Percentiles rank a stretch among this genome's conserved stretches.
phyloP scores from a whole-genome alignment of 37 sponge, comb jelly and placozoan genomes.

The Bolinopsis microptera region DNA sequence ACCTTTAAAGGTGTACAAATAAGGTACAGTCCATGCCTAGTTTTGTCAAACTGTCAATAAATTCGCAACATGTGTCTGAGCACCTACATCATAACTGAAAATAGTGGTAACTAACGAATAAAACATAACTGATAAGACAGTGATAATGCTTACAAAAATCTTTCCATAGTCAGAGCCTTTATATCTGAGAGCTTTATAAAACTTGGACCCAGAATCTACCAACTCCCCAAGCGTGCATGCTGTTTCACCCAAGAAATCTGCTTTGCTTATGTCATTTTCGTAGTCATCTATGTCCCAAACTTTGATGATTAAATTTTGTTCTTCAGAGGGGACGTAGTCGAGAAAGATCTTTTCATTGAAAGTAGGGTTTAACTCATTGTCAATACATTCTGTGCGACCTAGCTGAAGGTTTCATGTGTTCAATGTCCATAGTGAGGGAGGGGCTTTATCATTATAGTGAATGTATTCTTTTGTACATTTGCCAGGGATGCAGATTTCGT shows the following conservation, averaged over 20 bases:
- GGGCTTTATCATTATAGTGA: too few species aligned
- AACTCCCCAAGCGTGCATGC: slow-evolving; percentile 69
- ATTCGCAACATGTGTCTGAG: too few species aligned
- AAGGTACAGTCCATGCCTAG: too few species aligned
- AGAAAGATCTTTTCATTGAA: slow-evolving; percentile 71
- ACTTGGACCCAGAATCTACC: slow-evolving; percentile 7
- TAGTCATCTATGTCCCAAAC: slow-evolving; percentile 82
- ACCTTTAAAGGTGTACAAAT: too few species aligned
- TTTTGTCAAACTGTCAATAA: too few species aligned
- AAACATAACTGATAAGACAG: too few species aligned
- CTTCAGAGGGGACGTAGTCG: slow-evolving; percentile 86
- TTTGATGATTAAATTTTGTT: slow-evolving; percentile 80
- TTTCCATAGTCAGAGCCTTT: slow-evolving; percentile 34
- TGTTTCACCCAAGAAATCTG: slow-evolving; percentile 70
- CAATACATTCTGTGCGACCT: slow-evolving; percentile 78
- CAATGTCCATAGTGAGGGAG: too few species aligned
- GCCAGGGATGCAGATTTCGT: too few species aligned
- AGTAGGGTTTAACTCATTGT: slow-evolving; percentile 74
- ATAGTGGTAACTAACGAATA: too few species aligned
- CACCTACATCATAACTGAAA: too few species aligned
- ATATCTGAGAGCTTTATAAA: slow-evolving; percentile 15
- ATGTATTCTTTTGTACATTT: too few species aligned
- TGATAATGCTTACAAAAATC: slow-evolving; percentile 64
- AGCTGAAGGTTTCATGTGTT: slow-evolving; percentile 57
- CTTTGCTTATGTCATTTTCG: slow-evolving; percentile 68